Evolutionary conservation across 2,113 vertebrate genomes (phyloP).

Genomic region (Tragelaphus scriptus): DNA sequence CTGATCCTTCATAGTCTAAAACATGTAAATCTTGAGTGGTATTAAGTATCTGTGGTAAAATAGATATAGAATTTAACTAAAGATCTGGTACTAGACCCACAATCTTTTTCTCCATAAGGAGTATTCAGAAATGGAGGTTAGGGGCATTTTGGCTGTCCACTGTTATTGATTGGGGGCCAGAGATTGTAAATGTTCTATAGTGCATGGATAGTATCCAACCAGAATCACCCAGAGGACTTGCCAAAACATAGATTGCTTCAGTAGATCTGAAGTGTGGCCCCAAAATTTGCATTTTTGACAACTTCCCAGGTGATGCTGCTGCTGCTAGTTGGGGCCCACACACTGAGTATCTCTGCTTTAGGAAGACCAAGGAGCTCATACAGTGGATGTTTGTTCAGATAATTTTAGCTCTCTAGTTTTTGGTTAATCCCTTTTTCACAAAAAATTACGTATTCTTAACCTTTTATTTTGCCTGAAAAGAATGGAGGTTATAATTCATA

Average conservation of each 20-base stretch:
- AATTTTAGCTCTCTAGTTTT: not conserved
- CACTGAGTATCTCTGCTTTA: not conserved
- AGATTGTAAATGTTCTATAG: not conserved
- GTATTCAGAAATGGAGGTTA: not conserved
- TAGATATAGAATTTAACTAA: not conserved
- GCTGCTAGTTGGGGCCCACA: not conserved
- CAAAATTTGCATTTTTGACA: not conserved
- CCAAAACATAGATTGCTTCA: not conserved
- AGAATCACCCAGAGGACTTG: not conserved
- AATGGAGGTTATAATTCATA: not conserved
- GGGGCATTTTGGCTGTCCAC: not conserved
- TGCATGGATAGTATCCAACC: not conserved
- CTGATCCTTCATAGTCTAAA: not conserved
- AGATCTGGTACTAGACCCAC: not conserved
- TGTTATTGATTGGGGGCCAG: not conserved
- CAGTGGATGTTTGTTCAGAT: not conserved
- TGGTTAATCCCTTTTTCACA: not conserved
- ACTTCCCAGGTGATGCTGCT: not conserved
- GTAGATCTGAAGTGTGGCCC: not conserved
- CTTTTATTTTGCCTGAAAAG: slow-evolving; percentile 2
- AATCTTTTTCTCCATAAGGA: not conserved
- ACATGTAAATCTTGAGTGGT: not conserved
- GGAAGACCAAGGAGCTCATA: not conserved
- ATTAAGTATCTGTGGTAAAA: not conserved
- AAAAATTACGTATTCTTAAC: not conserved